These are phyloP conservation scores for Stenichneumon culpator DNA, from an alignment of 2,888 invertebrate species.

Conservation along the genomic window DNA sequence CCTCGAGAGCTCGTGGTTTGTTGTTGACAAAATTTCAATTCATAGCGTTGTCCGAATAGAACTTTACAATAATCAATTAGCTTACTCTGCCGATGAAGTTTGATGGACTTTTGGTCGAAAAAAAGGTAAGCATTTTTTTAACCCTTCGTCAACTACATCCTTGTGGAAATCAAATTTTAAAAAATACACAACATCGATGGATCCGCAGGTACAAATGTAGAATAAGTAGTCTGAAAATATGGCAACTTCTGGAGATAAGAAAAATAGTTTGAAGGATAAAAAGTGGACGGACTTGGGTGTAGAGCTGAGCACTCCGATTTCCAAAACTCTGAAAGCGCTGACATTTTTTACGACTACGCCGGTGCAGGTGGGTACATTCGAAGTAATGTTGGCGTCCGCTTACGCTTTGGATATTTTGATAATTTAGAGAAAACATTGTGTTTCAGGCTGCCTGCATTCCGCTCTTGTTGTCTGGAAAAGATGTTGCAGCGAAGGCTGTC, in stretches of 20 bases:
- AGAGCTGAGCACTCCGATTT: slow-evolving; percentile 84
- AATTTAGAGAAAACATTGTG: slow-evolving; percentile 23
- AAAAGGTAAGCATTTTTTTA: neutral
- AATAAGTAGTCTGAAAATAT: slow-evolving; percentile 17
- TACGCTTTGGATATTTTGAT: neutral
- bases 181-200: neutral
- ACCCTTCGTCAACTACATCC: neutral
- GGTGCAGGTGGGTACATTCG: slow-evolving; percentile 85
- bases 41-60: neutral
- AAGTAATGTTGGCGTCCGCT: neutral
- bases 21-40: neutral
- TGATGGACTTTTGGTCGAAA: neutral
- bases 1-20: neutral
- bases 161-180: neutral
- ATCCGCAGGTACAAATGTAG: neutral
- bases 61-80: neutral
- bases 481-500: slow-evolving; percentile 99
- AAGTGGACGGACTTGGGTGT: slow-evolving; percentile 86
- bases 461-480: slow-evolving; percentile 94
- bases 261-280: slow-evolving; percentile 77
- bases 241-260: slow-evolving; percentile 10
- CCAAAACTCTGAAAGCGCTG: slow-evolving; percentile 85
- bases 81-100: neutral
- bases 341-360: slow-evolving; percentile 88
- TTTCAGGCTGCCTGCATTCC: slow-evolving; percentile 94